Evolutionary conservation across 2,113 vertebrate genomes (phyloP), one percentile per base, ranked within the genome.

Genomic region (Reinhardtius hippoglossoides): DNA sequence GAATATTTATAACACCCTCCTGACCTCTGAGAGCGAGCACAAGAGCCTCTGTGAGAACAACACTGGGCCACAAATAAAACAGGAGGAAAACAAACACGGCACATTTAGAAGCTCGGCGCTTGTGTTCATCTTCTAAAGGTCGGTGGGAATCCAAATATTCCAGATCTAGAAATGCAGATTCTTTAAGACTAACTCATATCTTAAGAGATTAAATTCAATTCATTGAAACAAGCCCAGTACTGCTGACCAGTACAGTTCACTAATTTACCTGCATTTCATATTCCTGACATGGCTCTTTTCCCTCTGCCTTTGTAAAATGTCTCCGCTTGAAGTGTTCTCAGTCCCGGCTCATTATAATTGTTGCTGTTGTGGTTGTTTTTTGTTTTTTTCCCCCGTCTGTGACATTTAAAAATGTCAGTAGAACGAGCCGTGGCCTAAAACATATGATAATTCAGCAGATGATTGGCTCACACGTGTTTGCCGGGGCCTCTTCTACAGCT

Each of bases 351-450:
- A 88, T 87, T 85, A 84, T 70, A 85, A 67, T 81, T 81, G 75
- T 31, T 75, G 66, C 62, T 79, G 69, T 71, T 69, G 76, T 82
- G 88, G 72, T 84, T 46, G 23, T 65, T 46, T 65, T 64, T 65
- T 42, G 8, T 88, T 85, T 65, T 42, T 20, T 88, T 85, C 81
- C 27, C 5, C 72, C 80, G 74, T 80, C 66, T 66, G 73, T 91
- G 90, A 87, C 85, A 91, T 92, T 92, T 91, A 82, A 69, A 92
- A 93, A 92, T 88, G 88, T 87, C 88, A 92, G 80, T 79, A 60
- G 63, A 87, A 67, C 80, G 55, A 67, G 74, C 23, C 35, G 42
- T 37, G 58, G 58, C 71, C 52, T 57, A 54, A 77, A 88, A 75
- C 66, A 73, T 80, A 72, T 78, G 76, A 80, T 84, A 83, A 91